These are phyloP conservation scores for Nasonia vitripennis DNA, from an alignment of 1,140 invertebrate genomes.

Conservation along the genomic window DNA sequence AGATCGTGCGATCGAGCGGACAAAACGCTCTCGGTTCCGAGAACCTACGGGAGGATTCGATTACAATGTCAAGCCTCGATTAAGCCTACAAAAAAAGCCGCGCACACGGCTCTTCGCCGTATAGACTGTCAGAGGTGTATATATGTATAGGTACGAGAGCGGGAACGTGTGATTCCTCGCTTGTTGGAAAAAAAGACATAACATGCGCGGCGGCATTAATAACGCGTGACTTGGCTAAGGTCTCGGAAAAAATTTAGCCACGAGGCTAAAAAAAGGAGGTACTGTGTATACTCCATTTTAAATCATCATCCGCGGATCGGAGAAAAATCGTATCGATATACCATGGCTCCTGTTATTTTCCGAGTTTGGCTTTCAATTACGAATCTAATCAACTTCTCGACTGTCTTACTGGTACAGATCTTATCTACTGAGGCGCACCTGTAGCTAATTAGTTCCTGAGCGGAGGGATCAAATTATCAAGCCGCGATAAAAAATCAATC, in stretches of 20 bases:
- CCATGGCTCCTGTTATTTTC: background rate
- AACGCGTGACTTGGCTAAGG: slow-evolving; percentile 3
- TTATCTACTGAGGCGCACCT: background rate
- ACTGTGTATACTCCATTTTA: too few species aligned
- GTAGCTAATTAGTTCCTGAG: background rate
- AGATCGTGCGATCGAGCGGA: slow-evolving; percentile 41
- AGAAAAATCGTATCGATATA: too few species aligned
- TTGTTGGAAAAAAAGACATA: background rate
- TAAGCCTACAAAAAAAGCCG: slow-evolving; percentile 45
- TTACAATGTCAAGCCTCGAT: slow-evolving; percentile 58
- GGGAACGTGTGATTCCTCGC: slow-evolving; percentile 5
- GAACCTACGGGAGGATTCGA: slow-evolving; percentile 55
- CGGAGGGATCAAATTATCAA: background rate
- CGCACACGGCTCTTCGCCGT: background rate
- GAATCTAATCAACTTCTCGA: slow-evolving; percentile 4
- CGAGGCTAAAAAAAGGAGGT: too few species aligned
- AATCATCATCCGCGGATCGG: too few species aligned
- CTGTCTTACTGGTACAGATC: background rate
- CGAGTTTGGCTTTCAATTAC: background rate
- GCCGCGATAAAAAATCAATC: background rate
- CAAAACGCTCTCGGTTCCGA: slow-evolving; percentile 43
- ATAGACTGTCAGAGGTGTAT: slow-evolving; percentile 51
- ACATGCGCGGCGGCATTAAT: slow-evolving; percentile 4
- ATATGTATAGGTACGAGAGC: background rate
- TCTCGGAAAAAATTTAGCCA: background rate